Evolutionary conservation across 2,888 invertebrate genomes (phyloP), one percentile per base, ranked within the genome.

Genomic region (Pterostichus madidus): DNA sequence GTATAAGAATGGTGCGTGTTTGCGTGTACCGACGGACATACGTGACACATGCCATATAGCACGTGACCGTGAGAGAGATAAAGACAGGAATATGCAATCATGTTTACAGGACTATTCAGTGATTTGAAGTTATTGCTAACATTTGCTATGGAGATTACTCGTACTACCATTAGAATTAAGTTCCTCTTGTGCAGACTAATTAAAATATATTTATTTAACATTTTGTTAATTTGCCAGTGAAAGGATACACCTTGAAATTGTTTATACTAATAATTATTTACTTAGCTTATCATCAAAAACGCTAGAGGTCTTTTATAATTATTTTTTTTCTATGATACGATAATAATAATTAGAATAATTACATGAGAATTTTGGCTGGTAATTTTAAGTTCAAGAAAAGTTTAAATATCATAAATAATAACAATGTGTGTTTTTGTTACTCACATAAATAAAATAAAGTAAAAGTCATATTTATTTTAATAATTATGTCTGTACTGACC

Each of bases 171-270:
- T n/a, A n/a, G n/a, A n/a, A n/a, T n/a, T n/a, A n/a, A n/a, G n/a
- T n/a, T n/a, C n/a, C n/a, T n/a, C n/a, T n/a, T n/a, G n/a, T n/a
- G n/a, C n/a, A n/a, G n/a, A n/a, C n/a, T n/a, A n/a, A n/a, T n/a
- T n/a, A 39, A 7, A 39, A 39, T 39, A 39, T 39, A 7, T 6
- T 59, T 59, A 6, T 17, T 59, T 17, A 59, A 24, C 13, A 17
- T 59, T 59, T 59, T 59, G 15, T 10, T 68, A 39, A 44, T 39
- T 13, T 68, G n/a, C 0, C 10, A 6, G 68, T 68, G 68, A 68
- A 68, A 68, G 68, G 68, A 4, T 68, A 68, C 39, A 39, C 68
- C 68, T 68, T 68, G 68, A 68, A 68, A 39, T 39, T 68, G 39
- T 39, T 15, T 0, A 1, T 59, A n/a, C 59, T 24, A n/a, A 0